A percentile compares a stretch with the other conserved stretches of the same genome.
Conservation (phyloP, 1,140 invertebrate genomes). For the Temnothorax nylanderi region DNA sequence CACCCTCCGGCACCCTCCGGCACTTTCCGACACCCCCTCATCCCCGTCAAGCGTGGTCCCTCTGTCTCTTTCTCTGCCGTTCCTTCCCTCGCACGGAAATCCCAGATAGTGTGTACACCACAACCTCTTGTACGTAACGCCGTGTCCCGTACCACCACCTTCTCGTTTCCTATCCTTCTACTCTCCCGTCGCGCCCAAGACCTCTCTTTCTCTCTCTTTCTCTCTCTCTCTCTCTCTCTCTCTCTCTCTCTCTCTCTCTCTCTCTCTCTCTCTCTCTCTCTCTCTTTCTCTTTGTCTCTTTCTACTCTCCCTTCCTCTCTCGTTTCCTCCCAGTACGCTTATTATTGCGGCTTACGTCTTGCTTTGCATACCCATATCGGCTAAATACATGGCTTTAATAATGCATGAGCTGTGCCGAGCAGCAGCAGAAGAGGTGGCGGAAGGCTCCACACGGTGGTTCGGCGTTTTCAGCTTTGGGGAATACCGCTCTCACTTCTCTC, state of each 20-base stretch:
- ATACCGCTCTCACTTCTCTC: slow-evolving; percentile 46
- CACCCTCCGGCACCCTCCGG: slow-evolving; percentile 38
- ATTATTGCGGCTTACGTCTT: slow-evolving; percentile 82
- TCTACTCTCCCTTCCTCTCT: slow-evolving; percentile 45
- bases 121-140: slow-evolving; percentile 72
- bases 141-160: slow-evolving; percentile 55
- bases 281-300: slow-evolving; percentile 15
- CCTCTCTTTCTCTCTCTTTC: slow-evolving; percentile 47
- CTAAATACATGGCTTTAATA: slow-evolving; percentile 83
- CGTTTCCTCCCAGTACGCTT: slow-evolving; percentile 75
- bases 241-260: slow-evolving; percentile 57
- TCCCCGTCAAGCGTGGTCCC: slow-evolving; percentile 20
- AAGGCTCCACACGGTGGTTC: slow-evolving; percentile 80
- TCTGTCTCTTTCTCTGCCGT: slow-evolving; percentile 37
- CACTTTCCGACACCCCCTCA: slow-evolving; percentile 30
- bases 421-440: slow-evolving; percentile 78
- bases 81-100: slow-evolving; percentile 66
- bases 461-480: slow-evolving; percentile 72
- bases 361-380: slow-evolving; percentile 83
- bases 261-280: slow-evolving; percentile 37
- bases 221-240: slow-evolving; percentile 53
- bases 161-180: slow-evolving; percentile 36
- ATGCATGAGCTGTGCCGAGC: slow-evolving; percentile 82
- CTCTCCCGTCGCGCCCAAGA: not conserved
- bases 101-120: slow-evolving; percentile 68